phyloP scores from a whole-genome alignment of 1,140 invertebrate genomes.

The Pollicipes pollicipes region DNA sequence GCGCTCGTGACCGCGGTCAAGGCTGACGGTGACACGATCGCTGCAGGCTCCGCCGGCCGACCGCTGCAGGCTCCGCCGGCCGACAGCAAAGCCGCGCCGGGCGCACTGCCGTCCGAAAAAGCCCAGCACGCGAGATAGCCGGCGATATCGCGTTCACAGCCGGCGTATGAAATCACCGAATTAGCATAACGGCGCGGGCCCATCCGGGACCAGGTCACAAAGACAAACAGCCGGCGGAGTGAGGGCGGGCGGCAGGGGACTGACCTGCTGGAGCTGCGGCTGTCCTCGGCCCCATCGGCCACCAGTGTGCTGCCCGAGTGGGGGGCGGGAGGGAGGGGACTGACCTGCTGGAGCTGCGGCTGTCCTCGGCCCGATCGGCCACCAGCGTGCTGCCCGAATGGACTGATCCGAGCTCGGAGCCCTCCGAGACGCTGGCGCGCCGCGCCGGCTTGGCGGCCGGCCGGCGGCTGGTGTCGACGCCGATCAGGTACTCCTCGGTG shows the following conservation, averaged over 20 bases:
- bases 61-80: too few species aligned
- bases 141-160: not conserved
- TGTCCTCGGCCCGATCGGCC: not conserved
- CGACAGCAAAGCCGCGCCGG: too few species aligned
- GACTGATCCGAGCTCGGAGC: not conserved
- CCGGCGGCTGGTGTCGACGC: not conserved
- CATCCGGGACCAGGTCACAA: not conserved
- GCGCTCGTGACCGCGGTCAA: too few species aligned
- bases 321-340: too few species aligned
- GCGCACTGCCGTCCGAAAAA: not conserved
- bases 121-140: not conserved
- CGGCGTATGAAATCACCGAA: not conserved
- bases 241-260: too few species aligned
- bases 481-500: not conserved
- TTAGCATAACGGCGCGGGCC: not conserved
- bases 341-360: not conserved
- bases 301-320: conserved; percentile 3
- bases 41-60: too few species aligned
- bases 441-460: too few species aligned
- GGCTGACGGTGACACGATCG: too few species aligned
- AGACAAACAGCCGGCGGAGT: conserved; percentile 1
- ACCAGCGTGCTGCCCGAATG: conserved; percentile 3
- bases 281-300: not conserved
- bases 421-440: not conserved
- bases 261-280: not conserved